These are phyloP conservation scores for Sapajus apella DNA, from an alignment of 2,113 vertebrate species.

Conservation along the genomic window DNA sequence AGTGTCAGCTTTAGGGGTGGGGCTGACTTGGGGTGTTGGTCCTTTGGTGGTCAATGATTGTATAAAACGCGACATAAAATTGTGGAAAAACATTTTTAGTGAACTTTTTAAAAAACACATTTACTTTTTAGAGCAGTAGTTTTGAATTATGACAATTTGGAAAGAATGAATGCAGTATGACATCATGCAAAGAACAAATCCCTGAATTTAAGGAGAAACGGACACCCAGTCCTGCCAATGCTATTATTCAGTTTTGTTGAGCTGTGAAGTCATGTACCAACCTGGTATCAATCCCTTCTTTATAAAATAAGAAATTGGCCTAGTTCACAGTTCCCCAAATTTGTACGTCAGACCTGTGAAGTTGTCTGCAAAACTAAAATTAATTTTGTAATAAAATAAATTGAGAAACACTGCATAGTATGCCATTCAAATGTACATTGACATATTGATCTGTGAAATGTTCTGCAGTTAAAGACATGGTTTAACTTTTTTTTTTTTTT, in stretches of 20 bases:
- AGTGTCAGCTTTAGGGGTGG: conserved; percentile 63
- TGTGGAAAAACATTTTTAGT: neutral
- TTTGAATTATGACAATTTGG: conserved; percentile 48
- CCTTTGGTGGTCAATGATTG: neutral
- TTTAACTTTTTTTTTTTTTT: too few relatives aligned
- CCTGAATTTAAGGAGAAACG: conserved; percentile 31
- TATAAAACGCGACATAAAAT: conserved; percentile 38
- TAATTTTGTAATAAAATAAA: neutral
- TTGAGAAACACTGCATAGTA: neutral
- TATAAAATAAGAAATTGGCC: conserved; percentile 7
- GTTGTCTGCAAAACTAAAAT: conserved; percentile 25
- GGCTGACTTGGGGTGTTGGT: neutral
- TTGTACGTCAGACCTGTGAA: conserved; percentile 17
- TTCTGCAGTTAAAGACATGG: neutral
- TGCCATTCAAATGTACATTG: neutral
- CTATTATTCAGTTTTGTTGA: neutral
- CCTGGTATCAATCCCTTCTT: neutral
- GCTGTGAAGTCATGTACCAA: neutral
- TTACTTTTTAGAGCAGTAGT: neutral
- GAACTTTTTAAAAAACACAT: neutral
- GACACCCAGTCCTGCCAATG: neutral
- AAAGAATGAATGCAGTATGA: conserved; percentile 39
- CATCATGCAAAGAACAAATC: neutral
- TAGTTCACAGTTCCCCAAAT: neutral
- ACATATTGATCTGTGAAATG: neutral